Percentiles rank a stretch among this genome's conserved stretches.
These are phyloP conservation scores for Calyptomena viridis DNA, from an alignment of 2,113 vertebrate genomes.

Conservation along the genomic window DNA sequence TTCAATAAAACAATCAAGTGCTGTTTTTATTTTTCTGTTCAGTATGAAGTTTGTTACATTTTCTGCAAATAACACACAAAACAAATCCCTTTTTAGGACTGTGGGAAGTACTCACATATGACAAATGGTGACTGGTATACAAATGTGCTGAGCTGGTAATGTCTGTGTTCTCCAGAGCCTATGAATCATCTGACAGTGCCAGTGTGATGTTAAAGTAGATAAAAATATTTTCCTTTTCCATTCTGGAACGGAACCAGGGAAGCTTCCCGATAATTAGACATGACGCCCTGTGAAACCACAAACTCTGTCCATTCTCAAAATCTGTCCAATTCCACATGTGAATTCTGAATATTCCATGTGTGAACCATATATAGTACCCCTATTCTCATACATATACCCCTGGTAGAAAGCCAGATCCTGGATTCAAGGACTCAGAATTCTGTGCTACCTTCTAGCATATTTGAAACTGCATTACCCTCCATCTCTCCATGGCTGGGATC, in stretches of 20 bases:
- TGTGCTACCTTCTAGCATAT: neutral
- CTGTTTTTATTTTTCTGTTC: conserved; percentile 43
- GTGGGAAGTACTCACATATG: conserved; percentile 58
- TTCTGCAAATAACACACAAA: conserved; percentile 41
- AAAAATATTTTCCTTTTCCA: conserved; percentile 35
- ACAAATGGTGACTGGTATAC: conserved; percentile 63
- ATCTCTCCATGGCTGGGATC: neutral
- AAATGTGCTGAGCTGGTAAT: conserved; percentile 69
- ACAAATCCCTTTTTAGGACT: conserved; percentile 57
- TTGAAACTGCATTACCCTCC: neutral
- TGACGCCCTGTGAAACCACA: neutral
- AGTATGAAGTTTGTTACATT: conserved; percentile 20
- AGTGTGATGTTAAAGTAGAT: conserved; percentile 12
- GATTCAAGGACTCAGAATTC: neutral
- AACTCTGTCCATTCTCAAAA: neutral
- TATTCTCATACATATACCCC: neutral
- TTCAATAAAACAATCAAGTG: conserved; percentile 35
- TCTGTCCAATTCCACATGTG: neutral
- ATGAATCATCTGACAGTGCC: conserved; percentile 49
- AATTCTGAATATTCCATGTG: neutral
- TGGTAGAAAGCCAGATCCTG: neutral
- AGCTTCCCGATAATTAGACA: neutral
- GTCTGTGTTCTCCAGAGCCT: conserved; percentile 45
- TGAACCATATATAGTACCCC: neutral
- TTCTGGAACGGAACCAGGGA: neutral